phyloP scores from a whole-genome alignment of 2,113 vertebrate genomes.

The Alexandromys fortis region DNA sequence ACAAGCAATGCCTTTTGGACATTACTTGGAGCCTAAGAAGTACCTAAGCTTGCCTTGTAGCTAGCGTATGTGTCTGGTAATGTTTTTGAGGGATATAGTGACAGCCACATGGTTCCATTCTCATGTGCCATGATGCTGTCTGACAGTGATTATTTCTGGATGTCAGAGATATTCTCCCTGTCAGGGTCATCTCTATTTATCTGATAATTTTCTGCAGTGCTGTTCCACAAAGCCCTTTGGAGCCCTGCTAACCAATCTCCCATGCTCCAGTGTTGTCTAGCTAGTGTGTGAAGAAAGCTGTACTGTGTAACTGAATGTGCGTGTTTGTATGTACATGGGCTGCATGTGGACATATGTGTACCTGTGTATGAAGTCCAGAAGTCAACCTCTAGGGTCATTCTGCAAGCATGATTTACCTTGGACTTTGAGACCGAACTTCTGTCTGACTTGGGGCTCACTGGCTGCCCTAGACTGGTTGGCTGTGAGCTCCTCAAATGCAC shows the following conservation, averaged over 20 bases:
- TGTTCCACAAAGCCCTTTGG: neutral
- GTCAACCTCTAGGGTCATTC: too few species aligned
- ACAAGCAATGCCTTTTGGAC: neutral
- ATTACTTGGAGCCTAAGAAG: neutral
- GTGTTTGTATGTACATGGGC: neutral
- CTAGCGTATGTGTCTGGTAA: neutral
- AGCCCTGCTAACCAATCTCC: neutral
- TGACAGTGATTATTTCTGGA: neutral
- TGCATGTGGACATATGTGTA: neutral
- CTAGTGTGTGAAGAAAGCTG: neutral
- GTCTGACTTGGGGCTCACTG: neutral
- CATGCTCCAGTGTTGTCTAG: neutral
- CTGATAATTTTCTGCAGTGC: neutral
- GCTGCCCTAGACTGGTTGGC: neutral
- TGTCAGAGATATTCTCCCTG: neutral
- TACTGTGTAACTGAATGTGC: neutral
- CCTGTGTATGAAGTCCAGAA: too few species aligned
- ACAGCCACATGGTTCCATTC: fast-evolving
- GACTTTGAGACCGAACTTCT: neutral
- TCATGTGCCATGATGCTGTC: neutral
- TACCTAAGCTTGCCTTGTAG: neutral
- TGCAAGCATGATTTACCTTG: neutral
- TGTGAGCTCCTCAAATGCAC: neutral
- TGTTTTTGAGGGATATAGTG: neutral
- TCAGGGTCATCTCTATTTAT: neutral